These are phyloP conservation scores for Penaeus indicus DNA, from an alignment of 1,140 invertebrate species.

Conservation along the genomic window DNA sequence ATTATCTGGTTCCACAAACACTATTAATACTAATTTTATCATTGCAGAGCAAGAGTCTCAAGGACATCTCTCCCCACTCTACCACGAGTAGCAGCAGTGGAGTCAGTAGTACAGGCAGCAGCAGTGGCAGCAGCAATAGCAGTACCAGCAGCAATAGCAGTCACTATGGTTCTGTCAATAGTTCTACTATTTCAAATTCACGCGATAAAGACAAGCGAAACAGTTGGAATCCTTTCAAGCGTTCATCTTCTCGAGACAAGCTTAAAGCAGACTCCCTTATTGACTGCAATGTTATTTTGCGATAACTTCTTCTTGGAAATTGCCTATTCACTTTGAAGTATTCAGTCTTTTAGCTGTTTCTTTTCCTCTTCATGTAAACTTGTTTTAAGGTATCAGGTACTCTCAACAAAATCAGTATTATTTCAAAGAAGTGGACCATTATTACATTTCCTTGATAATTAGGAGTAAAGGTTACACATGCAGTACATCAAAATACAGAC, in stretches of 20 bases:
- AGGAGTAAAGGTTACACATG: neutral
- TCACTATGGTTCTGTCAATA: conserved; percentile 64
- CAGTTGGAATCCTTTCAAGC: conserved; percentile 79
- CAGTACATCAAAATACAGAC: no score
- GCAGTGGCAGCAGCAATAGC: conserved; percentile 53
- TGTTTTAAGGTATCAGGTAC: neutral
- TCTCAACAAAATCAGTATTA: neutral
- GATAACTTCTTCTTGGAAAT: conserved; percentile 81
- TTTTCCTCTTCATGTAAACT: conserved; percentile 64
- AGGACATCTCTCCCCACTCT: conserved; percentile 66
- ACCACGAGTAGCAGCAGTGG: conserved; percentile 65
- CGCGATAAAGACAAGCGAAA: conserved; percentile 72
- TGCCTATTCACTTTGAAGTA: conserved; percentile 65
- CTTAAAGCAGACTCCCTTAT: conserved; percentile 72
- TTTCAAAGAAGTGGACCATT: neutral
- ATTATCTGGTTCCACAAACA: neutral
- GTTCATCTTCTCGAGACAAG: conserved; percentile 72
- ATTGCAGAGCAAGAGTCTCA: conserved; percentile 65
- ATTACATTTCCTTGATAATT: neutral
- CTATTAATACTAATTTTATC: conserved; percentile 34
- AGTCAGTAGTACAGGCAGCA: conserved; percentile 55
- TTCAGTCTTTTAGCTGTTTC: conserved; percentile 69
- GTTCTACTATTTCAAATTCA: conserved; percentile 76
- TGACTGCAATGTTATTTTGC: conserved; percentile 75
- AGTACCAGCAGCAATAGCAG: conserved; percentile 59